Conservation (phyloP, 2,113 vertebrate species). For the Cololabis saira region DNA sequence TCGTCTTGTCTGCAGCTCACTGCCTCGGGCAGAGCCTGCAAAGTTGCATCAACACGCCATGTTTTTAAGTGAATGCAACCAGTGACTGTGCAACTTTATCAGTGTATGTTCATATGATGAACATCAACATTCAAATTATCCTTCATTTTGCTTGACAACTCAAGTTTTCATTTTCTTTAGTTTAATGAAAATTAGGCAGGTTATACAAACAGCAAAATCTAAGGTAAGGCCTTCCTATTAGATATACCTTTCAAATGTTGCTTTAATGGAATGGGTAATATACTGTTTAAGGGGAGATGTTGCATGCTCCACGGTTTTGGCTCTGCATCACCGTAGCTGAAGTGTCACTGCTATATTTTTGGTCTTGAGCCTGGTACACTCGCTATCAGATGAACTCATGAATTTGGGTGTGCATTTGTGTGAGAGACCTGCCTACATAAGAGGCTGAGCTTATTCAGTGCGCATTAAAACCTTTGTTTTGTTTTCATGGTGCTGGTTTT, state of each 20-base stretch:
- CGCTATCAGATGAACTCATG: too few species aligned
- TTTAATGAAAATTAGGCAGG: neutral
- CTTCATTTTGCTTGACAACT: constrained; percentile 1
- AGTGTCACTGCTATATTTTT: constrained; percentile 8
- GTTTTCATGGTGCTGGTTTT: constrained; percentile 27
- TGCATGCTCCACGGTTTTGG: constrained; percentile 12
- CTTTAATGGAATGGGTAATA: constrained; percentile 10
- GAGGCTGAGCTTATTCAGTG: constrained; percentile 11
- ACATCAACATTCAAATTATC: constrained; percentile 5
- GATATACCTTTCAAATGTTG: constrained; percentile 10
- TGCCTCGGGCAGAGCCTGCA: constrained; percentile 24
- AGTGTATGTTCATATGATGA: neutral
- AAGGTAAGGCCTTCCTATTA: constrained; percentile 16
- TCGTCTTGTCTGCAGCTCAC: constrained; percentile 32
- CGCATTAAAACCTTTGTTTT: constrained; percentile 2
- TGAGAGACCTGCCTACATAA: neutral
- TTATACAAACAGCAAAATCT: constrained; percentile 4
- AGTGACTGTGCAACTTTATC: neutral
- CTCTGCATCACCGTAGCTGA: constrained; percentile 23
- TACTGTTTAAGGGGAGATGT: constrained; percentile 10
- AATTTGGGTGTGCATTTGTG: constrained; percentile 15
- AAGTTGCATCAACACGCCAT: constrained; percentile 27
- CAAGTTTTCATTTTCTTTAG: constrained; percentile 3
- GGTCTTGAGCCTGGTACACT: constrained; percentile 1
- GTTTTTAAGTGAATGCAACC: constrained; percentile 23